Evolutionary conservation across 2,113 vertebrate genomes (phyloP).

Genomic region (Procavia capensis): DNA sequence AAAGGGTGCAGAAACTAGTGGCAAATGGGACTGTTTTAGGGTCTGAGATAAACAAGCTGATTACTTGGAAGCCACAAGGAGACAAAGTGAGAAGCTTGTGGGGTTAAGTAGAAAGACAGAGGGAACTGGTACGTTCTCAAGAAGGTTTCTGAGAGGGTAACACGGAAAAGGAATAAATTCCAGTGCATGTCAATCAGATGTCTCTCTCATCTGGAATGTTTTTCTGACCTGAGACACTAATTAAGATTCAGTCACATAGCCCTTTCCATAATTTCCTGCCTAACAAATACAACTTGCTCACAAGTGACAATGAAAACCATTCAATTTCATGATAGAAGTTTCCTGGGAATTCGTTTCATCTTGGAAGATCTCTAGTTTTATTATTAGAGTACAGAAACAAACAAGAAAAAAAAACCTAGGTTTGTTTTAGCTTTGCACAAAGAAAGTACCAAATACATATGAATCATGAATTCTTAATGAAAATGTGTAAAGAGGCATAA

Average conservation of each 20-base stretch:
- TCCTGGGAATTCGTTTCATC: conserved; percentile 22
- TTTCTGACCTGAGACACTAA: not conserved
- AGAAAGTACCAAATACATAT: conserved; percentile 17
- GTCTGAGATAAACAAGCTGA: conserved; percentile 30
- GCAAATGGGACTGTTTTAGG: conserved; percentile 3
- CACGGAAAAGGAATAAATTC: not conserved
- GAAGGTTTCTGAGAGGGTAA: not conserved
- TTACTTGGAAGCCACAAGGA: not conserved
- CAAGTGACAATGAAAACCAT: conserved; percentile 1
- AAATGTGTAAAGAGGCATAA: not conserved
- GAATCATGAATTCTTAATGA: conserved; percentile 55
- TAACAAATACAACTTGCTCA: not conserved
- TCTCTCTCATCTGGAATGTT: not conserved
- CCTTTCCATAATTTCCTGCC: conserved; percentile 26
- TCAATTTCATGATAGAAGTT: not conserved
- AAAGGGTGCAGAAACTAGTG: conserved; percentile 7
- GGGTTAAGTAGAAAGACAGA: not conserved
- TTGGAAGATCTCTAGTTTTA: conserved; percentile 48
- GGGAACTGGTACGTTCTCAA: not conserved
- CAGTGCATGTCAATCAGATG: not conserved
- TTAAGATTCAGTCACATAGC: not conserved
- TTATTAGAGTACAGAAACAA: conserved; percentile 23
- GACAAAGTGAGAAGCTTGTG: not conserved
- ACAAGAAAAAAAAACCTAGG: not conserved
- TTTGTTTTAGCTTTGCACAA: conserved; percentile 54